phyloP scores from a whole-genome alignment of 2,113 vertebrate species.

The Pituophis catenifer region DNA sequence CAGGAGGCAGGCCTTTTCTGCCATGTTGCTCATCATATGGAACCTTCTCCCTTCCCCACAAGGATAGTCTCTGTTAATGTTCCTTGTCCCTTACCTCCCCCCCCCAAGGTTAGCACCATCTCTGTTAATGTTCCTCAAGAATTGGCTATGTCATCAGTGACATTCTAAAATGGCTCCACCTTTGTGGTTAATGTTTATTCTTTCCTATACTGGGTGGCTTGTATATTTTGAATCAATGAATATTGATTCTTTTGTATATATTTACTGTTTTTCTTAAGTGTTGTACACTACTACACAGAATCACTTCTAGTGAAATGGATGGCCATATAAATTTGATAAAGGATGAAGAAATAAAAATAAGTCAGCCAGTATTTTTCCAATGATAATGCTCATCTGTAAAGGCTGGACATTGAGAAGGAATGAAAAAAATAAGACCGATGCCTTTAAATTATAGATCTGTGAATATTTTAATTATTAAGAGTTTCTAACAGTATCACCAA shows the following conservation, averaged over 20 bases:
- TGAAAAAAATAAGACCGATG: not conserved
- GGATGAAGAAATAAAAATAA: not conserved
- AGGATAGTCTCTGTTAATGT: too few species aligned
- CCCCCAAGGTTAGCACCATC: too few species aligned
- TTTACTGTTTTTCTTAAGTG: not conserved
- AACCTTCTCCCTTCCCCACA: not conserved
- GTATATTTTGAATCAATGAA: too few species aligned
- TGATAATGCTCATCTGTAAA: not conserved
- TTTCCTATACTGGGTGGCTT: too few species aligned
- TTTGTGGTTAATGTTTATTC: not conserved
- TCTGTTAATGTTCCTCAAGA: not conserved
- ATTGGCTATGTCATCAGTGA: not conserved
- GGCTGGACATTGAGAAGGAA: not conserved
- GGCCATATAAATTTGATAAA: not conserved
- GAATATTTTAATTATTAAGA: not conserved
- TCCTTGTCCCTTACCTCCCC: too few species aligned
- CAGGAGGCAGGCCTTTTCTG: not conserved
- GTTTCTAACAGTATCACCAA: not conserved
- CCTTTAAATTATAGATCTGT: not conserved
- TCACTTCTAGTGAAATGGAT: not conserved
- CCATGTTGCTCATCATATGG: not conserved
- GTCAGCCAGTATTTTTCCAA: not conserved
- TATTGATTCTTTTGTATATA: not conserved
- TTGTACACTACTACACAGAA: not conserved
- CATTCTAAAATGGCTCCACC: not conserved